Base-by-base conservation (phyloP, 2,113 vertebrate species). In the Diphyllodes magnificus region DNA sequence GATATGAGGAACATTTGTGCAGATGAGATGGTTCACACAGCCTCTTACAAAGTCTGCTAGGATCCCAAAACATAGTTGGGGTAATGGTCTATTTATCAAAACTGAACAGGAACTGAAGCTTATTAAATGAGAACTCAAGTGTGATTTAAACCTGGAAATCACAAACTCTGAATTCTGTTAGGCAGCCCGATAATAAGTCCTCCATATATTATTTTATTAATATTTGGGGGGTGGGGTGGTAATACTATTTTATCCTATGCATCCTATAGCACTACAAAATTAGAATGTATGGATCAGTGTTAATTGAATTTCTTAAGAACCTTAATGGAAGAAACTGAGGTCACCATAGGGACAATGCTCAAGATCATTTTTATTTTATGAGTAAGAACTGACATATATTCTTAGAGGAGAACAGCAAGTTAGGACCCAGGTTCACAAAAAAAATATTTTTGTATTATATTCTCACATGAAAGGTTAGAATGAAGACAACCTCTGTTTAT, bases 191-290 rank as follows among this genome's bases (percentile, higher is more conserved):
- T 30, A 49, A 15, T 18, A 57, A 37, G 2, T 49, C 54, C 9
- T 81, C 24, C 11, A 42, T 37, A 27, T 2, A 14, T 47, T 51
- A 28, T 39, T 50, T 80, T 77, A 44, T 45, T 68, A 35, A 81
- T 56, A 60, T 54, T 56, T 4, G 4, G 6, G 4, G 4, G 5
- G 6, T 13, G 7, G 7, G 10, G 1, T 39, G 17, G 13, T 37
- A 44, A 45, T n/a, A 20, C 6, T 59, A 30, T 12, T 77, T 18
- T 12, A 51, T 73, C 24, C 11, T 61, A 15, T 47, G 22, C 28
- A 66, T 59, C 17, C 25, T n/a, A 8, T 18, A 61, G 11, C 9
- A 70, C 17, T 63, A 66, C 12, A 45, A 64, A 81, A 49, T 35
- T 54, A 50, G 35, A 65, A 63, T 45, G 33, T 50, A 3, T 78